Evolutionary conservation across 2,797 vertebrate species (phyloP), one percentile per base, ranked within the genome.

Genomic region (Esox masquinongy): DNA sequence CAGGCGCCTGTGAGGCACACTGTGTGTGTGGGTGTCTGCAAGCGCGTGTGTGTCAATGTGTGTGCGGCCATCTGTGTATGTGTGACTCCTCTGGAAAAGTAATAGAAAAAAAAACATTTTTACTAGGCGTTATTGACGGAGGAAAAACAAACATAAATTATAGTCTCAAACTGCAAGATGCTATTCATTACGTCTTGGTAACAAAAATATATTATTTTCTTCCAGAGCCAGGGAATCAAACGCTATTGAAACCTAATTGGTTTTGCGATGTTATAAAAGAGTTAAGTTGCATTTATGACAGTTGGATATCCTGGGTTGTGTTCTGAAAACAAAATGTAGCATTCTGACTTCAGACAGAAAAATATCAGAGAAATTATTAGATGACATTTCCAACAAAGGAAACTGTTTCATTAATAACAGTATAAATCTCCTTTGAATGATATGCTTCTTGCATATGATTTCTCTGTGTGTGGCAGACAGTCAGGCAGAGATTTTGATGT

Each of bases 261-360:
- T 86, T 76, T 78, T 84, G 85, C 77, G 73, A 79, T 82, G 72
- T 78, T 78, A 85, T 80, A 83, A 83, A 82, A 70, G 67, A 81
- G 56, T 73, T 26, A 61, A 77, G 43, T 61, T 73, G 74, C 51
- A 59, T 84, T 87, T 80, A 89, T 80, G 80, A 77, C 70, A 79
- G 56, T 26, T 72, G 75, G 74, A 77, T 71, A 61, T 83, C 83
- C 83, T 83, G 83, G 75, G 22, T 9, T 59, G 85, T 75, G 82
- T 82, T 84, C 79, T 26, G 50, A 82, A 74, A 84, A 76, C 66
- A 83, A 77, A 75, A 34, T 34, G 19, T 24, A 36, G 14, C 12
- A 24, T 14, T 59, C 22, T 39, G 19, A 59, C 56, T 43, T 39
- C 71, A 39, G 34, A 61, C 12, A 15, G 36, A 19, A 43, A n/a